A percentile compares a stretch with the other conserved stretches of the same genome.
Evolutionary conservation across 1,140 invertebrate species (phyloP).

Genomic region (Drosophila athabasca): DNA sequence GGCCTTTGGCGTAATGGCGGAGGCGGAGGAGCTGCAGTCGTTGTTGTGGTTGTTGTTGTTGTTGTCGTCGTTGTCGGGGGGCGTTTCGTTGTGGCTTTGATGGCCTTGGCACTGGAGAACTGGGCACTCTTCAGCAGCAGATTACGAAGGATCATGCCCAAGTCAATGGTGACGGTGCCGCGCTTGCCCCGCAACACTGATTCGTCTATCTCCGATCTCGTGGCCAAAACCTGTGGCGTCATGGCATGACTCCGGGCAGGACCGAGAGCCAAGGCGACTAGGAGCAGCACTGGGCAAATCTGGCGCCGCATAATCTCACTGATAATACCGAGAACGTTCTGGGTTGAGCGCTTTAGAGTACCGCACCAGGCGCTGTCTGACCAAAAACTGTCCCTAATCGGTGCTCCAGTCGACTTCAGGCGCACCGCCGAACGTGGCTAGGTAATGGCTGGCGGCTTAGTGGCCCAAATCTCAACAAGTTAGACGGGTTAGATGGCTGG

Average conservation of each 20-base stretch:
- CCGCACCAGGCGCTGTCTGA: constrained; percentile 57
- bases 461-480: constrained; percentile 67
- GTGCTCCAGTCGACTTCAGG: constrained; percentile 30
- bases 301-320: not conserved
- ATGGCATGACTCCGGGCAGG: constrained; percentile 1
- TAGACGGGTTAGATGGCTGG: constrained; percentile 60
- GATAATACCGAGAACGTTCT: too few relatives aligned
- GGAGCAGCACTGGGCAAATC: not conserved
- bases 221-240: not conserved
- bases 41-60: constrained; percentile 22
- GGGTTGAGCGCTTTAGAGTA: constrained; percentile 21
- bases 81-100: constrained; percentile 23
- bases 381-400: constrained; percentile 61
- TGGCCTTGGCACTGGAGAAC: constrained; percentile 58
- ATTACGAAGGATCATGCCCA: constrained; percentile 61
- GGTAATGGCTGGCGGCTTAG: constrained; percentile 53
- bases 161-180: constrained; percentile 59
- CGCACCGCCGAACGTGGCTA: constrained; percentile 19
- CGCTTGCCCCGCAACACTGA: constrained; percentile 22
- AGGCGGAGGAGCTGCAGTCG: constrained; percentile 16
- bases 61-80: constrained; percentile 31
- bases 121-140: constrained; percentile 67
- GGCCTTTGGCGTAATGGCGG: constrained; percentile 32
- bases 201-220: not conserved
- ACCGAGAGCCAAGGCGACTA: constrained; percentile 15